Percentiles rank a stretch among this genome's conserved stretches.
Conservation (phyloP, 2,113 vertebrate species). For the Halcyon malimbica region DNA sequence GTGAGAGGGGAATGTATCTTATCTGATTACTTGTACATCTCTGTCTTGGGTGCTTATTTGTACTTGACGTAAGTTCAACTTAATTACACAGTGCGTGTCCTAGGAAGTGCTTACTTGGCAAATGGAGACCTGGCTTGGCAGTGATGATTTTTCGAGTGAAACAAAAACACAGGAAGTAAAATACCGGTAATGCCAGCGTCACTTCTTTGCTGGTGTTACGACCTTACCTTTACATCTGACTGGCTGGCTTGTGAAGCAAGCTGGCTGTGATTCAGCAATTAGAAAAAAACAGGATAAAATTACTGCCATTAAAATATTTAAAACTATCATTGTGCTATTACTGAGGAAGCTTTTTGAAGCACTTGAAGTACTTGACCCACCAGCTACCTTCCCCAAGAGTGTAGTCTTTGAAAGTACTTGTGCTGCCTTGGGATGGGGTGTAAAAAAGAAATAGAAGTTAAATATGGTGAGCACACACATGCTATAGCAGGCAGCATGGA, state of each 20-base stretch:
- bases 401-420: neutral
- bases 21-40: neutral
- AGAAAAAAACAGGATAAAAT: neutral
- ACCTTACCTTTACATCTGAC: neutral
- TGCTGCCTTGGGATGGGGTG: neutral
- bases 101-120: constrained; percentile 22
- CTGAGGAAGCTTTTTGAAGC: neutral
- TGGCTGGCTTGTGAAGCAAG: neutral
- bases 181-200: neutral
- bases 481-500: neutral
- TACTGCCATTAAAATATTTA: neutral
- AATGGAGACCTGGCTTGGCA: neutral
- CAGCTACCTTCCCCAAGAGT: neutral
- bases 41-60: neutral
- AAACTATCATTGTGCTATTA: neutral
- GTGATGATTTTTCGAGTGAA: constrained; percentile 16
- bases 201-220: neutral
- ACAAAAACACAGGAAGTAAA: constrained; percentile 44
- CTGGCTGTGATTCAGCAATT: neutral
- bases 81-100: constrained; percentile 1
- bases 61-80: neutral
- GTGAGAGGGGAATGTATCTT: neutral
- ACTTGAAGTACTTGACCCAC: neutral
- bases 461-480: accelerated
- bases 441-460: neutral